A percentile compares a stretch with the other conserved stretches of the same genome.
These are phyloP conservation scores for Eilema sororculum DNA, from an alignment of 2,888 invertebrate genomes.

Conservation along the genomic window DNA sequence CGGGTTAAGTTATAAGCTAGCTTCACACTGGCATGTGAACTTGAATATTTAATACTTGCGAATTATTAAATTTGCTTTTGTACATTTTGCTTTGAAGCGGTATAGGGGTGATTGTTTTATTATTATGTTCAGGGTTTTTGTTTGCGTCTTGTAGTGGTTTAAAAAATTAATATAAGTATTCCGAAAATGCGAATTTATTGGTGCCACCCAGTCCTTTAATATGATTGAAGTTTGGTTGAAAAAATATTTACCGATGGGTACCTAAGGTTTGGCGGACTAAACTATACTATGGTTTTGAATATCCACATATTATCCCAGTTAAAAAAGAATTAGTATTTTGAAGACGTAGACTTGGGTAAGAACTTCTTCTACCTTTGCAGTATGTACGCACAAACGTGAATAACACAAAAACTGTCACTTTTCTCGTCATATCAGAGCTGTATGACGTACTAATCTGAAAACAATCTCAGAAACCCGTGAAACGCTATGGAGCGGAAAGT, in stretches of 20 bases:
- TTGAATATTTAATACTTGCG: background rate
- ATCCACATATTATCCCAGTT: too few species aligned
- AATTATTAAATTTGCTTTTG: background rate
- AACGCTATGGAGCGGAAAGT: conserved; percentile 38
- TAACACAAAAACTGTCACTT: too few species aligned
- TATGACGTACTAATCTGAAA: conserved; percentile 33
- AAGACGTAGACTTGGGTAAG: background rate
- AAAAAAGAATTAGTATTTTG: too few species aligned
- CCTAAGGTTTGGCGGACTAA: too few species aligned
- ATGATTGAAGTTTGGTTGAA: background rate
- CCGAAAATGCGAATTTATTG: background rate
- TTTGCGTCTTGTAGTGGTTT: too few species aligned
- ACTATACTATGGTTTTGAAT: too few species aligned
- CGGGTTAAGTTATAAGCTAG: conserved; percentile 43
- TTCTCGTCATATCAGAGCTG: background rate
- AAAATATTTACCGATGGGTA: too few species aligned
- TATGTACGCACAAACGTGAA: background rate
- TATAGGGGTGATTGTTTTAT: too few species aligned
- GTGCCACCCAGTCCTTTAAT: background rate
- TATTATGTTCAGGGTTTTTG: too few species aligned
- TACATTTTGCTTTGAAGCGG: background rate
- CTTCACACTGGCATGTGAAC: conserved; percentile 15
- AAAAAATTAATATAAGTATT: background rate
- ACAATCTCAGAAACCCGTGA: conserved; percentile 37
- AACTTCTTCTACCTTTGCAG: background rate